phyloP scores from a whole-genome alignment of 2,888 invertebrate genomes.

The Drosophila demipolita region DNA sequence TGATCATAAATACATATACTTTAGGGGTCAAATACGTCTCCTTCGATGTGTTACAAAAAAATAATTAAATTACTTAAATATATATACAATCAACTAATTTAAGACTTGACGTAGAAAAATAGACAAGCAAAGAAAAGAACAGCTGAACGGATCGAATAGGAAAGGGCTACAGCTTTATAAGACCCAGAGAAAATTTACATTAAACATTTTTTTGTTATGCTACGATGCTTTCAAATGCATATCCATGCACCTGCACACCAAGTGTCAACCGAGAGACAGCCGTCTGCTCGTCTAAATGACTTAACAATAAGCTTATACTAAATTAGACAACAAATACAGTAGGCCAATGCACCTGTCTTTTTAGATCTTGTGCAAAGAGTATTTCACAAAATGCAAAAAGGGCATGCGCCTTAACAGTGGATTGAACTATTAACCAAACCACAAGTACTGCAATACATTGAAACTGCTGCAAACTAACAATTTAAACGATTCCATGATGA shows the following conservation, averaged over 20 bases:
- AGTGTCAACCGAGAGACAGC: conserved; percentile 42
- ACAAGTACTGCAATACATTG: conserved; percentile 2
- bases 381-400: conserved; percentile 9
- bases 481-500: neutral
- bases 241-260: conserved; percentile 55
- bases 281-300: conserved; percentile 30
- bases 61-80: neutral
- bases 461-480: neutral
- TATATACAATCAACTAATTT: conserved; percentile 3
- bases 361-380: conserved; percentile 14
- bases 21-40: neutral
- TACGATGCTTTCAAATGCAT: conserved; percentile 31
- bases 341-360: conserved; percentile 43
- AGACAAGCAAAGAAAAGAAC: conserved; percentile 26
- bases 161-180: conserved; percentile 27
- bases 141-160: conserved; percentile 14
- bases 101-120: conserved; percentile 5
- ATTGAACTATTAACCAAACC: neutral
- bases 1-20: neutral
- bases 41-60: neutral
- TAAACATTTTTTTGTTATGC: conserved; percentile 22
- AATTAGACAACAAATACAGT: conserved; percentile 43
- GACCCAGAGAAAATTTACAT: conserved; percentile 21
- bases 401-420: conserved; percentile 8
- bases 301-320: conserved; percentile 43